Evolutionary conservation across 2,888 invertebrate species (phyloP), one percentile per base, ranked within the genome.

Genomic region (Himalopsyche tibetana): DNA sequence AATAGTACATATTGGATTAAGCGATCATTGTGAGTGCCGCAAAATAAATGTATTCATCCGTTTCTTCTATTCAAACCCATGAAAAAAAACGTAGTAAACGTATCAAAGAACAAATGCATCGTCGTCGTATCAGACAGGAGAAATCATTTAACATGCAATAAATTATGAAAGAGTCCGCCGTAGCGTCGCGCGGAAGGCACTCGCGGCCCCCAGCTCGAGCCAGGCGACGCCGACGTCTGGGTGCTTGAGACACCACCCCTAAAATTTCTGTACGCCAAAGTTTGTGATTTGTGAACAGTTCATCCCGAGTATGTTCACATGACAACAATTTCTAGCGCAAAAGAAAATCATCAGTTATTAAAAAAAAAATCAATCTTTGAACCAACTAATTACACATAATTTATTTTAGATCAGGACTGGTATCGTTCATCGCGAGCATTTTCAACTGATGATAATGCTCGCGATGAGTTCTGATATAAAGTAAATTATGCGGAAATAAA

Each of bases 191-290:
- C 51, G 51, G 51, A 55, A 56, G 40, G 40, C 63, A 45, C n/a
- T 19, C n/a, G 63, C 40, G 69, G 17, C 63, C 69, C 83, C 9
- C 36, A 28, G 28, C 5, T 36, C 15, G 15, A n/a, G 9, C 28
- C 69, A 40, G 55, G 42, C 56, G 55, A 40, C 82, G 83, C 51
- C 80, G 69, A n/a, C 85, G 86, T 86, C 86, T 86, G 84, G 86
- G 80, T 82, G 55, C 87, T 87, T 87, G 87, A 87, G 87, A 85
- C 85, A 69, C 81, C 40, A 79, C 80, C 83, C 85, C 45, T 28
- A 55, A 80, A 38, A 42, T 56, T 55, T 42, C 56, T 69, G 36
- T 11, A n/a, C 40, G 38, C 80, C 80, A 40, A 36, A 80, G 38
- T 11, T 28, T 74, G 74, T 19, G 74, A 28, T 36, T 74, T 74